These are phyloP conservation scores for Gastrophryne carolinensis DNA, from an alignment of 2,797 vertebrate species.

Conservation along the genomic window DNA sequence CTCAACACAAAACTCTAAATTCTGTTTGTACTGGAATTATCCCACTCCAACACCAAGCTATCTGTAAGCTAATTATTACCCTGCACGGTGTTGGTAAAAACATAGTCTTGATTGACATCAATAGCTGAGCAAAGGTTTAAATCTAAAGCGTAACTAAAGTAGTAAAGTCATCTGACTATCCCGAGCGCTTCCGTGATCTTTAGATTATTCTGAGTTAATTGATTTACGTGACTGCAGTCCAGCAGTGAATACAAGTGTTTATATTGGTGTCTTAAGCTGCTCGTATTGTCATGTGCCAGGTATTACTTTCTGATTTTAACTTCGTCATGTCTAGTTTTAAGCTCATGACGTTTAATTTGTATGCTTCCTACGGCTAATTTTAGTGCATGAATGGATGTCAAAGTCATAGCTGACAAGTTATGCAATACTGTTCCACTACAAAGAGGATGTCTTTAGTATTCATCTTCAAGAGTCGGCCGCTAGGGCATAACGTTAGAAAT, in stretches of 20 bases:
- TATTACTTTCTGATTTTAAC: too few species aligned
- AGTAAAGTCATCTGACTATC: slow-evolving; percentile 1
- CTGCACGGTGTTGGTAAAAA: background rate
- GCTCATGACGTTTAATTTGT: too few species aligned
- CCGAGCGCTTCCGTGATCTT: background rate
- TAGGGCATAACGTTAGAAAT: too few species aligned
- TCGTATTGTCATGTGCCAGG: too few species aligned
- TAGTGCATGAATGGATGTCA: too few species aligned
- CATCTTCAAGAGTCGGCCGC: too few species aligned
- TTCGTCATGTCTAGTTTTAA: too few species aligned
- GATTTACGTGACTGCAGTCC: background rate
- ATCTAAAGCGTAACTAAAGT: background rate
- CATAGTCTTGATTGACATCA: background rate
- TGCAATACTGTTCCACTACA: too few species aligned
- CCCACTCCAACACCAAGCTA: background rate
- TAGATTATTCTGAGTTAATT: background rate
- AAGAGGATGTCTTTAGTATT: too few species aligned
- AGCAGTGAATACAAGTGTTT: background rate
- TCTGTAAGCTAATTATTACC: background rate
- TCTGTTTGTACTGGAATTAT: background rate
- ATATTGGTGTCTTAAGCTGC: too few species aligned
- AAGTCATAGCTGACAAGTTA: too few species aligned
- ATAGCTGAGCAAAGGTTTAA: background rate
- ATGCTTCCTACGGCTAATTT: too few species aligned
- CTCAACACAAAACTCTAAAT: background rate